Evolutionary conservation across 2,113 vertebrate species (phyloP), one percentile per base, ranked within the genome.

Genomic region (Nothobranchius furzeri): DNA sequence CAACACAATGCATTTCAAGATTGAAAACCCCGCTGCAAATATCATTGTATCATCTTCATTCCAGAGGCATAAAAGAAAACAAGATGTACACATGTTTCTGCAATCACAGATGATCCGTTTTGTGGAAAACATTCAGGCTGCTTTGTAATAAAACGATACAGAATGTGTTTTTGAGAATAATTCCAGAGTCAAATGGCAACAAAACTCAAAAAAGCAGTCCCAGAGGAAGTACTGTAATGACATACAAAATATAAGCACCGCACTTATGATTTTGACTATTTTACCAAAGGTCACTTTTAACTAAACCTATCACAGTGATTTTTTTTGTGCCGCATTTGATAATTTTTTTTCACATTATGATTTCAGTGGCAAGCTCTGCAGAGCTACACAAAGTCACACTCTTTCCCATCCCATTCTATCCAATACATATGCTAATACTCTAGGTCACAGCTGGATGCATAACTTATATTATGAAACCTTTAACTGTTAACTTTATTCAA

Each of bases 361-460:
- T 85, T 83, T 84, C 15, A 88, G 85, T 84, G 76, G 81, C 68
- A 80, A 85, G 72, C 76, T 65, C 46, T 17, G 52, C 35, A 15
- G 46, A 54, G 73, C 77, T 55, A 9, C 60, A 78, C 71, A 80
- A 85, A 78, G 67, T 64, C 1, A 7, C 48, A n/a, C n/a, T n/a
- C n/a, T n/a, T n/a, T 65, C 49, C 55, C 15, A 25, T 53, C 53
- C 55, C 40, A 40, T 83, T 40, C 64, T 54, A 69, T 76, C 65
- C 79, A 78, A 83, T 81, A 64, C 81, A 76, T 86, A 86, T 89
- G 84, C 80, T 76, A 87, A 87, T 82, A 53, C 46, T 15, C 57
- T 35, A 59, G 68, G 76, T 75, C 80, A 73, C 67, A 75, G 71
- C 64, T 60, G 59, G 43, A 68, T 24, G 43, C 66, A 54, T 72